Conservation (phyloP, 2,797 vertebrate species). For the Protonibea diacanthus region DNA sequence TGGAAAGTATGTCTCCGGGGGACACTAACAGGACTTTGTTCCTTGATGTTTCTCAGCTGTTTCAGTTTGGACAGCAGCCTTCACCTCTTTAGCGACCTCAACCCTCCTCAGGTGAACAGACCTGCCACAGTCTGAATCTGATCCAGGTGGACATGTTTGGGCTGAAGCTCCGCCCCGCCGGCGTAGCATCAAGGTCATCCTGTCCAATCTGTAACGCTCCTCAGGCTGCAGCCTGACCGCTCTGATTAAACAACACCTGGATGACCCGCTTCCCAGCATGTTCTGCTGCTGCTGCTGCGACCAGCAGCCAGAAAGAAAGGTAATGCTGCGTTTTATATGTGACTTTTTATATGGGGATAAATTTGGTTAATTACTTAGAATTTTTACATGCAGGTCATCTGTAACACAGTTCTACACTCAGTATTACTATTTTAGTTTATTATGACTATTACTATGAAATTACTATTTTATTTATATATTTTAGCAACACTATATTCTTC, state of each 20-base stretch:
- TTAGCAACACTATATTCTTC: no score
- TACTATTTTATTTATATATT: no score
- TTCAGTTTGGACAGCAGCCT: constrained; percentile 22
- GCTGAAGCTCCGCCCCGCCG: constrained; percentile 21
- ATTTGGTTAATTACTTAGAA: background rate
- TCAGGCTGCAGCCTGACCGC: constrained; percentile 48
- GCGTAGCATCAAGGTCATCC: constrained; percentile 57
- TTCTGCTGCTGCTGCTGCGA: background rate
- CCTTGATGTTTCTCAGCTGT: background rate
- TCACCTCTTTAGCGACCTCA: constrained; percentile 36
- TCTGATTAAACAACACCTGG: constrained; percentile 64
- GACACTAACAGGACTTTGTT: background rate
- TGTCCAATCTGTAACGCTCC: constrained; percentile 40
- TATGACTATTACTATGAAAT: no score
- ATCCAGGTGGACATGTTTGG: constrained; percentile 58
- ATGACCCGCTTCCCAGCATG: constrained; percentile 47
- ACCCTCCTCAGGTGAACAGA: constrained; percentile 36
- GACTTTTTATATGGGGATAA: background rate
- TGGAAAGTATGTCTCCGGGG: background rate
- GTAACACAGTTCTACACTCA: background rate
- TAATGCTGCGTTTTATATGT: background rate
- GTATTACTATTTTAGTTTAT: no score
- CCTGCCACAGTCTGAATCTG: constrained; percentile 36
- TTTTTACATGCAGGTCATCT: background rate
- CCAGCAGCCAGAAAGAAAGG: background rate